Evolutionary conservation across 2,797 vertebrate genomes (phyloP).

Genomic region (Dicrostonyx torquatus): DNA sequence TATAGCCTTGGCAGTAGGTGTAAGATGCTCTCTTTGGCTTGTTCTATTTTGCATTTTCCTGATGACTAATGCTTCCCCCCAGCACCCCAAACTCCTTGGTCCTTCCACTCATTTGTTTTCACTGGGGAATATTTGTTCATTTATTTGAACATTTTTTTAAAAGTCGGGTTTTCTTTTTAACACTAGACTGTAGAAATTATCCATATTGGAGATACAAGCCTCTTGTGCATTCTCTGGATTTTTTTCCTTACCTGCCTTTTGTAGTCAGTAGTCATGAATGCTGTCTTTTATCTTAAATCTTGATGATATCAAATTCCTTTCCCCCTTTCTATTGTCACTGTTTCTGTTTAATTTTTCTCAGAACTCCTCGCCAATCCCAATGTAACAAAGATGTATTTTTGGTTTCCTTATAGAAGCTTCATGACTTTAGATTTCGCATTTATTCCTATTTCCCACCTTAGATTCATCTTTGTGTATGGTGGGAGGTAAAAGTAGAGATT

Average conservation of each 20-base stretch:
- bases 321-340: not conserved
- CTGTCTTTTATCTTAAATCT: constrained; percentile 1
- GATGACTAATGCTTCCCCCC: constrained; percentile 29
- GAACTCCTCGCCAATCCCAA: not conserved
- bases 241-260: not conserved
- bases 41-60: constrained; percentile 55
- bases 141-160: not conserved
- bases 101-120: not conserved
- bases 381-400: not conserved
- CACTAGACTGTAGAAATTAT: not conserved
- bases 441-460: not conserved
- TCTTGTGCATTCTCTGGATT: not conserved
- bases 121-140: not conserved
- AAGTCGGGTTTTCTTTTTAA: not conserved
- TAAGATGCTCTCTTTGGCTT: constrained; percentile 38
- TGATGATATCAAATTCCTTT: not conserved
- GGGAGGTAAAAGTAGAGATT: constrained; percentile 13
- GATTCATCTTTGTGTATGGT: not conserved
- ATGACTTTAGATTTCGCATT: not conserved
- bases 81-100: not conserved
- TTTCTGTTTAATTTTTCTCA: not conserved
- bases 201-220: not conserved
- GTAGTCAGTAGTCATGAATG: not conserved
- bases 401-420: not conserved
- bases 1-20: not conserved